Conservation (phyloP, 2,113 vertebrate genomes). For the Pogonocichla stellata region DNA sequence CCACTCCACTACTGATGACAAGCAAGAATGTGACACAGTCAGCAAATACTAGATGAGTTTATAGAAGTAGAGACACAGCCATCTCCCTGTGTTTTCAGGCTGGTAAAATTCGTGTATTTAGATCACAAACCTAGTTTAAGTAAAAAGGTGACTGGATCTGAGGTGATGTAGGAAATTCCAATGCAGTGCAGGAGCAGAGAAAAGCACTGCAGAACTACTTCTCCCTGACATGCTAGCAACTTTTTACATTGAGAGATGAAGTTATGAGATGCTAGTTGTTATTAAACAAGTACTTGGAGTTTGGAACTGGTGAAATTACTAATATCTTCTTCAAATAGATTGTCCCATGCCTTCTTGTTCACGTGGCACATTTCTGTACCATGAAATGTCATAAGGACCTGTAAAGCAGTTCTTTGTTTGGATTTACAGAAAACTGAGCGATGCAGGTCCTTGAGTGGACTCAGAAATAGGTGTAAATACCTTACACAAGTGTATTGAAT, state of each 20-base stretch:
- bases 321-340: background rate
- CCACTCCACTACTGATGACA: background rate
- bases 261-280: background rate
- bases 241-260: background rate
- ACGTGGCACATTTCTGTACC: background rate
- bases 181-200: background rate
- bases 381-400: background rate
- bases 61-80: background rate
- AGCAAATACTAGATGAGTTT: background rate
- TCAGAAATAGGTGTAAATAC: background rate
- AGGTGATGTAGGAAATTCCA: background rate
- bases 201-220: background rate
- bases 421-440: background rate
- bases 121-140: background rate
- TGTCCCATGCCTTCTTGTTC: background rate
- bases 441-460: background rate
- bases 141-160: background rate
- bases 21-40: background rate
- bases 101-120: background rate
- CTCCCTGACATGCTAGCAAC: background rate
- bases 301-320: background rate
- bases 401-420: background rate
- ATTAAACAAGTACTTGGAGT: background rate
- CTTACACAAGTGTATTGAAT: background rate
- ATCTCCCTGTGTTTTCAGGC: background rate